Evolutionary conservation across 2,797 vertebrate species (phyloP).

Genomic region (Darevskia nairensis): DNA sequence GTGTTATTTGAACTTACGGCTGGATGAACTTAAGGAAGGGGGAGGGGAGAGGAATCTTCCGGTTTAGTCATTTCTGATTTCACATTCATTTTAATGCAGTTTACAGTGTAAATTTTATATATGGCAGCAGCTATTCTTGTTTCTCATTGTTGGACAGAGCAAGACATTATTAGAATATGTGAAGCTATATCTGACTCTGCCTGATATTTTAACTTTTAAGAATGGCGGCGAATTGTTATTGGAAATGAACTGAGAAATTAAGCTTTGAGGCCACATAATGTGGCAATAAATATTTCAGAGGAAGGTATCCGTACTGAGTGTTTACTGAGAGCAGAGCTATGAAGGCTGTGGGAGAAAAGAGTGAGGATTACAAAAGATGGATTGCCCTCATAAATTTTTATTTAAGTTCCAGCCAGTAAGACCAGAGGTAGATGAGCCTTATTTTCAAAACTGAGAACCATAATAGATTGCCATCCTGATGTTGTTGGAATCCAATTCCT

Average conservation of each 20-base stretch:
- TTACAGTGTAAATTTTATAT: conserved; percentile 36
- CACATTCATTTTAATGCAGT: conserved; percentile 27
- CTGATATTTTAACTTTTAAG: conserved; percentile 38
- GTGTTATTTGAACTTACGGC: conserved; percentile 30
- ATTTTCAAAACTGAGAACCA: conserved; percentile 27
- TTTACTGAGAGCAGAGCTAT: conserved; percentile 26
- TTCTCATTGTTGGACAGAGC: conserved; percentile 4
- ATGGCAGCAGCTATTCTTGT: not conserved
- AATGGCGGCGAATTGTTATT: conserved; percentile 47
- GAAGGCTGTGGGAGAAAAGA: not conserved
- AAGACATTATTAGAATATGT: conserved; percentile 14
- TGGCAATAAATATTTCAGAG: conserved; percentile 44
- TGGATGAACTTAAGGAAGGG: conserved; percentile 20
- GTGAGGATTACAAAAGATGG: conserved; percentile 27
- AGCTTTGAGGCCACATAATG: conserved; percentile 42
- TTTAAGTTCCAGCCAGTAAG: conserved; percentile 26
- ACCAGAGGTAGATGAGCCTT: not conserved
- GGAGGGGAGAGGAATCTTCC: not conserved
- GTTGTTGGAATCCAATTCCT: not conserved
- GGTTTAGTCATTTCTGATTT: conserved; percentile 33
- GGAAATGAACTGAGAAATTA: conserved; percentile 51
- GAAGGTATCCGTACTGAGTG: conserved; percentile 39
- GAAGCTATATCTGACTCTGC: not conserved
- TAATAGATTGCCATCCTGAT: conserved; percentile 9
- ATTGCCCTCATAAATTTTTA: conserved; percentile 31